phyloP scores from a whole-genome alignment of 2,797 vertebrate species.

The Agapornis canus region DNA sequence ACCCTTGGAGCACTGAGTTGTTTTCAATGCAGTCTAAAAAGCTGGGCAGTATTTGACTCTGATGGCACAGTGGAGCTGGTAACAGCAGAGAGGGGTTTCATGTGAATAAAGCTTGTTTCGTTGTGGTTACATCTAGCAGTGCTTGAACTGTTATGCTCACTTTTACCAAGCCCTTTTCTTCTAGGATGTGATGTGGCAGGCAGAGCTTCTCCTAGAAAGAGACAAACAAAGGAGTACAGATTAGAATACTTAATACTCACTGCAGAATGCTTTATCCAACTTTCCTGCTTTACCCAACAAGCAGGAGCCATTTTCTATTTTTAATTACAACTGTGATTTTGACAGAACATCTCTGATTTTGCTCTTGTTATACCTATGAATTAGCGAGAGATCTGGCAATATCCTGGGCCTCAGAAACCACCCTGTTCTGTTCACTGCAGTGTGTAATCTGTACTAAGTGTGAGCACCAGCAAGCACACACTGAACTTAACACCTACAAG shows the following conservation, averaged over 20 bases:
- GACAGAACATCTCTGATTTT: not conserved
- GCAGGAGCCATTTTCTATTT: not conserved
- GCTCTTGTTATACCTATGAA: not conserved
- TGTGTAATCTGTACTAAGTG: not conserved
- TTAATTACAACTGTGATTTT: not conserved
- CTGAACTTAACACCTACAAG: not conserved
- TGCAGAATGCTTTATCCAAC: not conserved
- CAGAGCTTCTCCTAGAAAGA: slow-evolving; percentile 90
- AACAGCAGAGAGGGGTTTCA: slow-evolving; percentile 71
- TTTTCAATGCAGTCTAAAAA: slow-evolving; percentile 19
- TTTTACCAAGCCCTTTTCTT: slow-evolving; percentile 94
- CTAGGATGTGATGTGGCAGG: slow-evolving; percentile 96
- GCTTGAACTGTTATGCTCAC: slow-evolving; percentile 89
- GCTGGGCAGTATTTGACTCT: slow-evolving; percentile 32
- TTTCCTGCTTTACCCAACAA: not conserved
- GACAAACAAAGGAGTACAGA: slow-evolving; percentile 49
- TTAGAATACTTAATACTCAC: not conserved
- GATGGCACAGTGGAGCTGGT: slow-evolving; percentile 53
- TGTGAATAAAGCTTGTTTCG: slow-evolving; percentile 80
- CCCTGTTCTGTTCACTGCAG: not conserved
- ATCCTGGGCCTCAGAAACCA: not conserved
- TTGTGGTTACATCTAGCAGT: slow-evolving; percentile 83
- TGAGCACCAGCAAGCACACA: not conserved
- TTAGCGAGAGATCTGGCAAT: not conserved
- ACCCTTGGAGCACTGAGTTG: not conserved